These are phyloP conservation scores for Villa cingulata DNA, from an alignment of 2,888 invertebrate species.

Conservation along the genomic window DNA sequence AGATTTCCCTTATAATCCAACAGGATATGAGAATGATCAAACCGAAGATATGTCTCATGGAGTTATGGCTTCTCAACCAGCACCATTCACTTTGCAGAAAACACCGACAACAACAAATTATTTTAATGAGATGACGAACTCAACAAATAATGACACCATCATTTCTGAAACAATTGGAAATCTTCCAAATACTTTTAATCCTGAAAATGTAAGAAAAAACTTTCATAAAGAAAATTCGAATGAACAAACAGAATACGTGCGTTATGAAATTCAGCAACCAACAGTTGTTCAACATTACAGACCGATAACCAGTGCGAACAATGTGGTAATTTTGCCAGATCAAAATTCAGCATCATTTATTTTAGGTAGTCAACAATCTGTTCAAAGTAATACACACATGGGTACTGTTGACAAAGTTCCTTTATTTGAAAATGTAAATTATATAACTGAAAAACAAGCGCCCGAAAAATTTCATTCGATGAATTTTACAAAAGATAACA, in stretches of 20 bases:
- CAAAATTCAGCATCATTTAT: slow-evolving; percentile 52
- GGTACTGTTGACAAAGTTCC: slow-evolving; percentile 40
- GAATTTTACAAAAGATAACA: background rate
- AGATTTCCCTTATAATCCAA: slow-evolving; percentile 23
- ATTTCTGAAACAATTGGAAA: slow-evolving; percentile 5
- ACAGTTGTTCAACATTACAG: slow-evolving; percentile 31
- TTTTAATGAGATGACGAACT: background rate
- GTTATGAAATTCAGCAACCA: slow-evolving; percentile 34
- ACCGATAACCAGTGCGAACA: slow-evolving; percentile 43
- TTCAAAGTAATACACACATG: slow-evolving; percentile 35
- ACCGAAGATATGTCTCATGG: background rate
- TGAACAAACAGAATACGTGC: slow-evolving; percentile 22
- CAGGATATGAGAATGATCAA: slow-evolving; percentile 24
- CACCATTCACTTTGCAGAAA: slow-evolving; percentile 28
- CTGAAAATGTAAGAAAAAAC: background rate
- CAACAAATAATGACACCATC: background rate
- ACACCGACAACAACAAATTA: background rate
- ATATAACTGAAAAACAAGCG: slow-evolving; percentile 18
- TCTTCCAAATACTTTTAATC: background rate
- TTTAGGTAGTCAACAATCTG: slow-evolving; percentile 48
- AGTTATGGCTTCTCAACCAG: slow-evolving; percentile 26
- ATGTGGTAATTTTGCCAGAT: slow-evolving; percentile 47
- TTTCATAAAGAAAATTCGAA: background rate
- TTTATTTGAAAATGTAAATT: slow-evolving; percentile 31
- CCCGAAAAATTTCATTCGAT: too few species aligned